Evolutionary conservation across 2,888 invertebrate genomes (phyloP).

Genomic region (Dolichomitus sp.): DNA sequence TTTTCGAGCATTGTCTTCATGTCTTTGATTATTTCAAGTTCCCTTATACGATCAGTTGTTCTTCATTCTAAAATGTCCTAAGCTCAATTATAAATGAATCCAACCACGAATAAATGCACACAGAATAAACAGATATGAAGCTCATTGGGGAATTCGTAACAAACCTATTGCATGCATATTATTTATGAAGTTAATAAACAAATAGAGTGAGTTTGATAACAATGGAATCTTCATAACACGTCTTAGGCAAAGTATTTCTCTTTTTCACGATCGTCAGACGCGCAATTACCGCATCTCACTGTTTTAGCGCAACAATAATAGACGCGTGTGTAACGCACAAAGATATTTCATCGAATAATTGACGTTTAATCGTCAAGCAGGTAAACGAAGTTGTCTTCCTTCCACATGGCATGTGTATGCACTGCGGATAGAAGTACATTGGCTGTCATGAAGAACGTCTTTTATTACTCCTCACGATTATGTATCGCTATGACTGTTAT

Average conservation of each 20-base stretch:
- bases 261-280: slow-evolving; percentile 40
- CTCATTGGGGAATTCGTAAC: no score
- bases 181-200: no score
- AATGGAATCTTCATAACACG: no score
- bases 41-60: no score
- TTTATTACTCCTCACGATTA: slow-evolving; percentile 35
- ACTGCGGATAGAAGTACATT: slow-evolving; percentile 7
- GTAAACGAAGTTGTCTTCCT: slow-evolving; percentile 28
- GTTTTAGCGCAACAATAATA: slow-evolving; percentile 1
- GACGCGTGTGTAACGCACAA: slow-evolving; percentile 1
- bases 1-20: no score
- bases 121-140: no score
- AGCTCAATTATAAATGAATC: no score
- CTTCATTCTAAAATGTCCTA: no score
- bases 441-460: slow-evolving; percentile 11
- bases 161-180: no score
- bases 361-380: slow-evolving; percentile 36
- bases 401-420: slow-evolving; percentile 9
- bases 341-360: slow-evolving; percentile 45
- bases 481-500: slow-evolving; percentile 17
- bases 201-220: no score
- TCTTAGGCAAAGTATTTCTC: background rate
- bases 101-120: no score
- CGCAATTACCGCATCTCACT: slow-evolving; percentile 8
- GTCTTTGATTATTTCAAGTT: no score